Evolutionary conservation across 1,140 invertebrate species (phyloP).

Genomic region (Orchesella cincta): DNA sequence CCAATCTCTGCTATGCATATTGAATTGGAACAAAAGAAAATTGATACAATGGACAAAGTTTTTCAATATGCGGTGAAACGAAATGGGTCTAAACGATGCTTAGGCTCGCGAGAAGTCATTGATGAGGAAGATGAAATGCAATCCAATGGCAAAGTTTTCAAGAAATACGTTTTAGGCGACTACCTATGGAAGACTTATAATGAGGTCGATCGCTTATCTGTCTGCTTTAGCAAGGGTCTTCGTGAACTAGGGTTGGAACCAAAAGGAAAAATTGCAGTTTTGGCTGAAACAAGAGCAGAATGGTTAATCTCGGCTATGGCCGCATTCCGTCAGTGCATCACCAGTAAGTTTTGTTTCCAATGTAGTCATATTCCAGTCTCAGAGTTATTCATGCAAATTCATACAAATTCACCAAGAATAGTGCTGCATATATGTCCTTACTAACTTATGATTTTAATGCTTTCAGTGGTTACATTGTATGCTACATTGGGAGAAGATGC

Average conservation of each 20-base stretch:
- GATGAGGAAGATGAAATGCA: slow-evolving; percentile 92
- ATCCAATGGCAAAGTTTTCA: slow-evolving; percentile 90
- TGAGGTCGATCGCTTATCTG: slow-evolving; percentile 74
- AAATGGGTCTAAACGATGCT: slow-evolving; percentile 72
- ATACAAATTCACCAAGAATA: slow-evolving; percentile 55
- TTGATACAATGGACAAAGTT: slow-evolving; percentile 85
- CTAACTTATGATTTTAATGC: slow-evolving; percentile 26
- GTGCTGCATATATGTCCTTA: not conserved
- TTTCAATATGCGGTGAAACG: slow-evolving; percentile 73
- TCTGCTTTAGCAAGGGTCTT: slow-evolving; percentile 77
- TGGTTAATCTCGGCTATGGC: slow-evolving; percentile 95
- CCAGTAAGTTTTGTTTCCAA: slow-evolving; percentile 62
- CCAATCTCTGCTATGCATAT: slow-evolving; percentile 68
- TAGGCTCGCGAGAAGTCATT: slow-evolving; percentile 88
- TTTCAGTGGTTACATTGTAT: slow-evolving; percentile 89
- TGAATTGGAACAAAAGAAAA: slow-evolving; percentile 70
- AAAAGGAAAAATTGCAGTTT: slow-evolving; percentile 73
- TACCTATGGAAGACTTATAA: slow-evolving; percentile 88
- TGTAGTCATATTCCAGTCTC: no score
- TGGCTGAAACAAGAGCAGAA: slow-evolving; percentile 94
- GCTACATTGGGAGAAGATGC: slow-evolving; percentile 95
- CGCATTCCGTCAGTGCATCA: slow-evolving; percentile 88
- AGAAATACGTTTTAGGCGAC: slow-evolving; percentile 92
- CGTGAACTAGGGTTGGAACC: slow-evolving; percentile 61
- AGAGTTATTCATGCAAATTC: slow-evolving; percentile 82